Percentiles rank a stretch among this genome's conserved stretches.
phyloP scores from a whole-genome alignment of 2,113 vertebrate species.

The Laticauda laticaudata region DNA sequence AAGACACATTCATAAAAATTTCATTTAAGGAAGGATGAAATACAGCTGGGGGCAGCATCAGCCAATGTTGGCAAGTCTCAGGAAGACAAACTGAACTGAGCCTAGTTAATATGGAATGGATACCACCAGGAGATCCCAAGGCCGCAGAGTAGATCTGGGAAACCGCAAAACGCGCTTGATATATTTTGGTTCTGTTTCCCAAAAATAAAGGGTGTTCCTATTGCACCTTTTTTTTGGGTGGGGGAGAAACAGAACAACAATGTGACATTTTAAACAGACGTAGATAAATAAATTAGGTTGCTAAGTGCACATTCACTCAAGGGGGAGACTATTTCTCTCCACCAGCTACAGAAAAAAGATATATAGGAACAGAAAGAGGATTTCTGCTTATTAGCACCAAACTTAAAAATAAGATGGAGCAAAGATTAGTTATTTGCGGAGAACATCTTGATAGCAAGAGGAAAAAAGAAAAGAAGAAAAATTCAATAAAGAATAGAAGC shows the following conservation, averaged over 20 bases:
- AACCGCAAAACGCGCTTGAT: not conserved
- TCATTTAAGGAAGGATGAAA: not conserved
- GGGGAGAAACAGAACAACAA: not conserved
- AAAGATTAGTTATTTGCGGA: not conserved
- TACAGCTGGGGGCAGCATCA: not conserved
- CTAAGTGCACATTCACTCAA: not conserved
- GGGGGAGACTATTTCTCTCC: not conserved
- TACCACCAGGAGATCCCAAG: not conserved
- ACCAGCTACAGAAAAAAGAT: not conserved
- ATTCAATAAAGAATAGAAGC: not conserved
- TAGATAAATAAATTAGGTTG: not conserved
- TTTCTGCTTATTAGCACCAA: not conserved
- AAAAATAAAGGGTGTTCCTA: not conserved
- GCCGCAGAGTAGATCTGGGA: not conserved
- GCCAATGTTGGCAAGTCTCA: not conserved
- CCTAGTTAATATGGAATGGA: not conserved
- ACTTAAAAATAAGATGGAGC: not conserved
- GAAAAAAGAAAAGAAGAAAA: not conserved
- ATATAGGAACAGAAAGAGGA: not conserved
- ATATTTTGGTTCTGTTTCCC: not conserved
- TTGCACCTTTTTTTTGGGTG: rapidly evolving
- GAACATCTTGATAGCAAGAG: not conserved
- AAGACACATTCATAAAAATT: not conserved
- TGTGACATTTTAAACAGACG: not conserved
- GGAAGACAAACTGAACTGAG: not conserved